Conservation (phyloP, 2,113 vertebrate genomes). For the Oenanthe oenanthe region DNA sequence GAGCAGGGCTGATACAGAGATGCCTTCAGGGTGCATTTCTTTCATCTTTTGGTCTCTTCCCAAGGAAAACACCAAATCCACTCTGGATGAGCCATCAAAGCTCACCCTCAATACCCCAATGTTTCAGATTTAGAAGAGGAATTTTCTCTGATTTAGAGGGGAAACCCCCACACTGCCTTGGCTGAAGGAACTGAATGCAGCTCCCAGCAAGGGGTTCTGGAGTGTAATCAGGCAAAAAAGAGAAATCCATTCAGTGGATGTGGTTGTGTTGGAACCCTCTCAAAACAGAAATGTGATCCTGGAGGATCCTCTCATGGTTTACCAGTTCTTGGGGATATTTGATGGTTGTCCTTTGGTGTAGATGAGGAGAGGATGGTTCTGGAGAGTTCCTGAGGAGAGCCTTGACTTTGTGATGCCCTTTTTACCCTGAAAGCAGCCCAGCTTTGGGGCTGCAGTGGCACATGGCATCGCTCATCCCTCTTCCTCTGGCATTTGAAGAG, state of each 20-base stretch:
- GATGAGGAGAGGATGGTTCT: neutral
- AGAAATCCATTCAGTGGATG: neutral
- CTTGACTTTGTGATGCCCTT: neutral
- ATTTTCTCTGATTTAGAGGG: neutral
- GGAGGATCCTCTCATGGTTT: neutral
- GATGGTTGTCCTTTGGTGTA: neutral
- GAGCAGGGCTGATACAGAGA: neutral
- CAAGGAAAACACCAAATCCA: neutral
- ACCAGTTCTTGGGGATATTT: neutral
- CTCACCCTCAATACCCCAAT: rapidly evolving
- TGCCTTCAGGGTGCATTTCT: neutral
- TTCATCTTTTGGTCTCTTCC: neutral
- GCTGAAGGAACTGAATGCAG: neutral
- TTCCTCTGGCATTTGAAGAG: neutral
- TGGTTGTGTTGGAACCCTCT: neutral
- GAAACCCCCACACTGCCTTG: neutral
- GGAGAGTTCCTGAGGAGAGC: neutral
- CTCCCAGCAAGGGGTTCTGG: neutral
- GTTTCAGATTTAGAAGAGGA: neutral
- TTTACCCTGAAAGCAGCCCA: neutral
- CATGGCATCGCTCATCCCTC: neutral
- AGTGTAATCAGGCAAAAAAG: neutral
- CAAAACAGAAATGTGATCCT: neutral
- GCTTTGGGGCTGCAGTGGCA: neutral
- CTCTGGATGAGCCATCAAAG: neutral